Evolutionary conservation across 2,888 invertebrate genomes (phyloP).

Genomic region (Pterobdella sp.): DNA sequence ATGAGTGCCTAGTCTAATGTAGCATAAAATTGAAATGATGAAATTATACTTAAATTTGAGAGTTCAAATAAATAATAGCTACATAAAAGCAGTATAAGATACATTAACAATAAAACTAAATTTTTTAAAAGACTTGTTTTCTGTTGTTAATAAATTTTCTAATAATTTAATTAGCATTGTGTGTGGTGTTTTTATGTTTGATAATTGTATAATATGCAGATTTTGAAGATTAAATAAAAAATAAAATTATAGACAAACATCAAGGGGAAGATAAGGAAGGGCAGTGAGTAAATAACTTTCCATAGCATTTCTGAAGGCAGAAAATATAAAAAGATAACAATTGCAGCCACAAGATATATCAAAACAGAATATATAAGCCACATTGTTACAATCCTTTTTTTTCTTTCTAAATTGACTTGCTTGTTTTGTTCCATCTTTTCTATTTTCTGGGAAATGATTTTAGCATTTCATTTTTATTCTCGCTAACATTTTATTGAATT

Average conservation of each 20-base stretch:
- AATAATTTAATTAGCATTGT: no score
- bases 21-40: no score
- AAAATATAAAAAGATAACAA: slow-evolving; percentile 71
- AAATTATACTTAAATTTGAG: no score
- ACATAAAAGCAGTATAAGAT: no score
- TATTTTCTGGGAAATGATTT: slow-evolving; percentile 58
- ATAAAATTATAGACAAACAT: no score
- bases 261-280: slow-evolving; percentile 70
- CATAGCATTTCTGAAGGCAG: slow-evolving; percentile 69
- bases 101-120: no score
- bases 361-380: slow-evolving; percentile 60
- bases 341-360: slow-evolving; percentile 61
- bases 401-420: slow-evolving; percentile 68
- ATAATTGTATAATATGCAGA: no score
- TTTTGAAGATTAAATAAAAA: no score
- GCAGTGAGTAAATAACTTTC: slow-evolving; percentile 67
- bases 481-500: not conserved
- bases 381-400: slow-evolving; percentile 72
- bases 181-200: no score
- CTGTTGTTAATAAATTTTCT: no score
- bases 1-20: no score
- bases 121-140: not conserved
- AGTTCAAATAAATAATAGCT: no score
- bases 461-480: not conserved
- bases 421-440: slow-evolving; percentile 71